A percentile compares a stretch with the other conserved stretches of the same genome.
phyloP scores from a whole-genome alignment of 2,797 vertebrate genomes.

The Helostoma temminkii region DNA sequence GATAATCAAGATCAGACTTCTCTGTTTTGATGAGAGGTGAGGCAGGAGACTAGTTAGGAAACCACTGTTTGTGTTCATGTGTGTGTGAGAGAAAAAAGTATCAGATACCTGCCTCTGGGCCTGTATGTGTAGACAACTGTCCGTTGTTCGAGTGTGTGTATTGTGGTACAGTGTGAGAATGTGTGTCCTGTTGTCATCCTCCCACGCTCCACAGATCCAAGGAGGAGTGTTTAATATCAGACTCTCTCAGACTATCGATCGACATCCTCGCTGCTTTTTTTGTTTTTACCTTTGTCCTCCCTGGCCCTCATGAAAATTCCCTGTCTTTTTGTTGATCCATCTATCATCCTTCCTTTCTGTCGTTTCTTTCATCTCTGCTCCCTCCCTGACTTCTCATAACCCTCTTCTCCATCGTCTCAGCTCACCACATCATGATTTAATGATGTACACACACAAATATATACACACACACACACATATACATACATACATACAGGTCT shows the following conservation, averaged over 20 bases:
- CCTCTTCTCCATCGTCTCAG: neutral
- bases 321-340: neutral
- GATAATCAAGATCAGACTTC: slow-evolving; percentile 38
- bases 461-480: no score
- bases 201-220: slow-evolving; percentile 21
- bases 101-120: no score
- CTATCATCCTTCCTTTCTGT: slow-evolving; percentile 3
- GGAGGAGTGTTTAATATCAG: slow-evolving; percentile 32
- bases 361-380: slow-evolving; percentile 5
- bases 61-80: neutral
- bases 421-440: neutral
- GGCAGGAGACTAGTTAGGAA: slow-evolving; percentile 13
- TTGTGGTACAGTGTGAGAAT: neutral
- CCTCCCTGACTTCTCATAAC: neutral
- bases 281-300: neutral
- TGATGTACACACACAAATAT: no score
- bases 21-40: slow-evolving; percentile 21
- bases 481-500: no score
- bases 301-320: neutral
- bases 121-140: neutral
- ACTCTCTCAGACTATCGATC: slow-evolving; percentile 25
- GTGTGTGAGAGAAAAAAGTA: neutral
- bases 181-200: neutral
- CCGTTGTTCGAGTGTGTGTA: no score
- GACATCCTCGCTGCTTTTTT: neutral